Evolutionary conservation across 2,888 invertebrate species (phyloP).

Genomic region (Ametastegia equiseti): DNA sequence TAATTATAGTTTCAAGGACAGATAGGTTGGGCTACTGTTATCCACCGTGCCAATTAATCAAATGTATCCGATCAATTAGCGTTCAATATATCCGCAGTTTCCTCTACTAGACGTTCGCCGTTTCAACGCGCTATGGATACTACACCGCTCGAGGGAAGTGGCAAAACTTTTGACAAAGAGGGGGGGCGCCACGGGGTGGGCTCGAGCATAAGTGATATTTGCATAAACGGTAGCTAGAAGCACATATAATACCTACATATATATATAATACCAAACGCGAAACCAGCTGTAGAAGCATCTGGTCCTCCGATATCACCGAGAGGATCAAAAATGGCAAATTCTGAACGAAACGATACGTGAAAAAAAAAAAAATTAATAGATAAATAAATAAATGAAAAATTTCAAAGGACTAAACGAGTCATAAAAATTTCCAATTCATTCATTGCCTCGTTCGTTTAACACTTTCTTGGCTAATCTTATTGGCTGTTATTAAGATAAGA

Average conservation of each 20-base stretch:
- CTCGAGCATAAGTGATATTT: slow-evolving; percentile 27
- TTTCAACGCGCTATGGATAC: neutral
- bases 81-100: slow-evolving; percentile 27
- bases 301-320: neutral
- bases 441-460: neutral
- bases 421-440: too few relatives aligned
- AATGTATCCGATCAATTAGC: slow-evolving; percentile 42
- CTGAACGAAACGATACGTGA: neutral
- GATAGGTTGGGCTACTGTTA: neutral
- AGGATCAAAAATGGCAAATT: neutral
- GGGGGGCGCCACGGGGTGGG: neutral
- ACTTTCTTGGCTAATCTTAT: slow-evolving; percentile 12
- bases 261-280: slow-evolving; percentile 1
- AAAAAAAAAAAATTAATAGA: neutral
- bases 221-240: slow-evolving; percentile 2
- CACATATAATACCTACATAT: neutral
- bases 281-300: slow-evolving; percentile 16
- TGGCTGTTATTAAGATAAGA: slow-evolving; percentile 11
- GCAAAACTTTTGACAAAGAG: slow-evolving; percentile 30
- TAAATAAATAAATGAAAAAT: too few relatives aligned
- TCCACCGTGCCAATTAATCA: slow-evolving; percentile 29
- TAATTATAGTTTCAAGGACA: neutral
- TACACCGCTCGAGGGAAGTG: neutral
- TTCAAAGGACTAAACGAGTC: too few relatives aligned
- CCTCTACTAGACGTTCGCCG: neutral